Evolutionary conservation across 1,140 invertebrate genomes (phyloP), one percentile per base, ranked within the genome.

Genomic region (Argopecten irradians): DNA sequence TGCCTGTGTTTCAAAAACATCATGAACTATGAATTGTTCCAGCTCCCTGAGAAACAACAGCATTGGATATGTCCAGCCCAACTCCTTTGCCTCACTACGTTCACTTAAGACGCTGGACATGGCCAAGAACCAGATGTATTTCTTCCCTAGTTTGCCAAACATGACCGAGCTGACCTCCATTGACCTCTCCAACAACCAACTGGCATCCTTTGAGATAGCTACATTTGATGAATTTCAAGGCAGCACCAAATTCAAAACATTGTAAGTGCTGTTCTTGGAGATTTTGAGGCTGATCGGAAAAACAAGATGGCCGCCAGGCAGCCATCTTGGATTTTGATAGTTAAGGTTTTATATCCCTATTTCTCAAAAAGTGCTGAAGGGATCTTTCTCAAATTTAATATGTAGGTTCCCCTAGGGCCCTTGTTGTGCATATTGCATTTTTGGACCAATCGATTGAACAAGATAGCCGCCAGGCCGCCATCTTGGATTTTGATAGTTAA

Each of bases 181-280:
- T 11, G 71, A 91, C 34, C 88, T 93, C 16, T 87, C 87, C 32
- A 89, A 92, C 35, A 93, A 93, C 55, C 19, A 88, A 0, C 88
- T 92, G 3, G 16, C 34, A 36, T 85, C 88, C 32, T 86, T 91
- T 35, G 91, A 90, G 33, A 11, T 85, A n/a, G 82, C 43, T 13
- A 90, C 91, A 1, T 90, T 91, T 83, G 83, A 86, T 83, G 85
- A 88, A 16, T 88, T 91, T 85, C 88, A 84, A 39, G 34, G 46
- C 34, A 88, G 82, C 33, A 84, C 83, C 33, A 43, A 84, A n/a
- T 90, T 90, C 1, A 88, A 90, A 86, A 88, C 87, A 28, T 34
- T 90, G 87, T 90, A 87, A 88, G 85, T 89, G 55, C 3, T 43
- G 28, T 82, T 86, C n/a, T n/a, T n/a, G n/a, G n/a, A n/a, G n/a